phyloP scores from a whole-genome alignment of 2,113 vertebrate genomes.

The Platysternon megacephalum region DNA sequence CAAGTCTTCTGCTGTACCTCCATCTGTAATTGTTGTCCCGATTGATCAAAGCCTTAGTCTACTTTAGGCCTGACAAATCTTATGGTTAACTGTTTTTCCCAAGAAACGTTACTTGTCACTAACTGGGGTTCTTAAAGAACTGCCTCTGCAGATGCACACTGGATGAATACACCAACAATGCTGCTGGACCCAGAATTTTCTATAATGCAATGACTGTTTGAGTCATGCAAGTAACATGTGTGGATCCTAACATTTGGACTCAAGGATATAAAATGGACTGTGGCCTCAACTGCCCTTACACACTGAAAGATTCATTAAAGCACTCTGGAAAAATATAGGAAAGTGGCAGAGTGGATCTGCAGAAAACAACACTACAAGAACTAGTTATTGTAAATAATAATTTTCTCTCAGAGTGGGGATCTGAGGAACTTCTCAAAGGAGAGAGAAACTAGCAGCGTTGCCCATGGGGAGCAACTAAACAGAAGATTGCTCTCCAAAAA shows the following conservation, averaged over 20 bases:
- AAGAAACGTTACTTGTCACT: background rate
- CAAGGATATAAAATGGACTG: background rate
- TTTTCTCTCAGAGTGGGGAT: background rate
- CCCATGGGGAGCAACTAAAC: background rate
- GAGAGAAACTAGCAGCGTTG: background rate
- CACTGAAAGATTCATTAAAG: background rate
- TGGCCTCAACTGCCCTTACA: background rate
- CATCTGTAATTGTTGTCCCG: background rate
- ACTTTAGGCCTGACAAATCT: background rate
- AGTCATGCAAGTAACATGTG: background rate
- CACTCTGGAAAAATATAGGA: background rate
- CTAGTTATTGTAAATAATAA: background rate
- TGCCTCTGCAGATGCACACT: background rate
- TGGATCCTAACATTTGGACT: background rate
- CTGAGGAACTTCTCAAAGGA: background rate
- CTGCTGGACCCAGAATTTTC: background rate
- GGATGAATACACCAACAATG: background rate
- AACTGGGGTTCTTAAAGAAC: background rate
- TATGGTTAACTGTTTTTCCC: background rate
- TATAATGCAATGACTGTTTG: background rate
- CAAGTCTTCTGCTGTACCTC: background rate
- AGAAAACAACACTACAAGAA: background rate
- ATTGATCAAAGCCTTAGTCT: background rate
- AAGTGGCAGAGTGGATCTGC: background rate
- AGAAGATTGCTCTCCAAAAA: background rate